A percentile compares a stretch with the other conserved stretches of the same genome.
These are phyloP conservation scores for Mystacides longicornis DNA, from an alignment of 2,888 invertebrate genomes.

Conservation along the genomic window DNA sequence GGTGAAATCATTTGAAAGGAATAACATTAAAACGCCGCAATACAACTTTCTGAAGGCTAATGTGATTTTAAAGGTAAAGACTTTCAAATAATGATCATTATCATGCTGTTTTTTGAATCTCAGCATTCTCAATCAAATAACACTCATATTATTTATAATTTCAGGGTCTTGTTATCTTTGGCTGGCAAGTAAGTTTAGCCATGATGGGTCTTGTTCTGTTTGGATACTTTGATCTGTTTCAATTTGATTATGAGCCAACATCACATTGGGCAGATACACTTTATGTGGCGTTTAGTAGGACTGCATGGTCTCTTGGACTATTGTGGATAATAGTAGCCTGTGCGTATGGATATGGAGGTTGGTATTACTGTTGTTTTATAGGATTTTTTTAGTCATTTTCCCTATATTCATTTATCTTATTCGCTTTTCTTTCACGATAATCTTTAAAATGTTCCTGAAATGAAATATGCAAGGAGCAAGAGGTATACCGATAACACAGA, in stretches of 20 bases:
- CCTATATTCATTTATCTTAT: no score
- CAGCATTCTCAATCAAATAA: background rate
- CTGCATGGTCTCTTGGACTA: slow-evolving; percentile 14
- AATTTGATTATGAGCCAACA: background rate
- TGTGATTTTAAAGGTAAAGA: background rate
- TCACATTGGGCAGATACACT: slow-evolving; percentile 4
- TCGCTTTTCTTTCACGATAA: no score
- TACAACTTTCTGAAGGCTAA: background rate
- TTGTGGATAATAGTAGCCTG: slow-evolving; percentile 19
- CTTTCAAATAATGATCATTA: background rate
- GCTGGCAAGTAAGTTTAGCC: slow-evolving; percentile 12
- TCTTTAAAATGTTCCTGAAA: no score
- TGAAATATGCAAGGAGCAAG: no score
- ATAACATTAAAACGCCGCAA: background rate
- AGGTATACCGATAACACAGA: no score
- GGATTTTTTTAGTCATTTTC: no score
- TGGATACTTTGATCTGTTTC: slow-evolving; percentile 9
- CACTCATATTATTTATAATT: background rate
- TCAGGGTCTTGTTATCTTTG: slow-evolving; percentile 6
- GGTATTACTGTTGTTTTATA: no score
- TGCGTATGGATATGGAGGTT: slow-evolving; percentile 20
- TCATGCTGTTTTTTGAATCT: background rate
- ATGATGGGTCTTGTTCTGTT: slow-evolving; percentile 10
- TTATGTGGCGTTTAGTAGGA: slow-evolving; percentile 15
- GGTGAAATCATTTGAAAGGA: background rate